phyloP scores from a whole-genome alignment of 2,113 vertebrate species.

The Rhea pennata region DNA sequence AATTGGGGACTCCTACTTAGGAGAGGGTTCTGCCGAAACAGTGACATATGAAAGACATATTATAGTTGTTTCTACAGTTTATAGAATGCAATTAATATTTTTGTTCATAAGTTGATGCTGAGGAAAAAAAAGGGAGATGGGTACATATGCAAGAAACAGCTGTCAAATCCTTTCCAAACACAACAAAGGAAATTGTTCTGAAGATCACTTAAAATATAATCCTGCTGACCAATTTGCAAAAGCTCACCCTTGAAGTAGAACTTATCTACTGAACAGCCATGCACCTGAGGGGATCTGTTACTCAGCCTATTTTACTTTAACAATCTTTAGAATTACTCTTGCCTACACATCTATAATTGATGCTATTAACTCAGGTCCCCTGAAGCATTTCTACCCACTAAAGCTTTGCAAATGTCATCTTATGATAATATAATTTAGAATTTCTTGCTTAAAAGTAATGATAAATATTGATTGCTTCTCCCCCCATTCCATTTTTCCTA shows the following conservation, averaged over 20 bases:
- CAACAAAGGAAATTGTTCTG: not conserved
- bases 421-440: not conserved
- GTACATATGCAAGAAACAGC: not conserved
- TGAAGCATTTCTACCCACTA: constrained; percentile 6
- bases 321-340: constrained; percentile 14
- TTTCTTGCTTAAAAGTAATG: not conserved
- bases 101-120: not conserved
- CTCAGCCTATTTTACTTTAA: constrained; percentile 27
- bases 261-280: not conserved
- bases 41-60: not conserved
- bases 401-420: not conserved
- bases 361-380: not conserved
- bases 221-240: constrained; percentile 25
- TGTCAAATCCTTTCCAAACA: not conserved
- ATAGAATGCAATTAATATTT: not conserved
- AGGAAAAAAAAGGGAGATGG: not conserved
- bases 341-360: constrained; percentile 15
- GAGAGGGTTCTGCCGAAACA: not conserved
- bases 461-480: constrained; percentile 17
- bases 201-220: not conserved
- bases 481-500: not conserved
- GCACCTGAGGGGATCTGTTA: constrained; percentile 22
- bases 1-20: not conserved
- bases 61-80: not conserved
- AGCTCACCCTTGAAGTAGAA: constrained; percentile 7